Conservation (phyloP, 1,140 invertebrate genomes). For the Gerris buenoi region DNA sequence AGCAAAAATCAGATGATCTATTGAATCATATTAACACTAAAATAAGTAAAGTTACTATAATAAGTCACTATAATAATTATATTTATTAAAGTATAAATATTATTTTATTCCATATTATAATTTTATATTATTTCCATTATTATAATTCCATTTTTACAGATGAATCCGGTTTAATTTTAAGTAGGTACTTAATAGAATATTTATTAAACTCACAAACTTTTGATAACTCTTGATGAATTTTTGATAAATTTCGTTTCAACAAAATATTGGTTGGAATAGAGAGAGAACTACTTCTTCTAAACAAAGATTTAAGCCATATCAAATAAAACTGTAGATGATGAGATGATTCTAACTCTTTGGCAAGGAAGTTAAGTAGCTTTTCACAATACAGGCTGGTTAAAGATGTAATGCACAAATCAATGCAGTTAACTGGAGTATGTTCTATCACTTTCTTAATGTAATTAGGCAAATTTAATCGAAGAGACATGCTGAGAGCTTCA, state of each 20-base stretch:
- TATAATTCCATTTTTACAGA: neutral
- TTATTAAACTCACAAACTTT: slow-evolving; percentile 80
- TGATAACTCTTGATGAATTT: slow-evolving; percentile 62
- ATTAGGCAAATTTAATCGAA: slow-evolving; percentile 26
- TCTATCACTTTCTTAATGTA: slow-evolving; percentile 75
- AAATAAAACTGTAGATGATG: slow-evolving; percentile 79
- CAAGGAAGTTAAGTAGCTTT: slow-evolving; percentile 51
- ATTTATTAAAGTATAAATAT: too few relatives aligned
- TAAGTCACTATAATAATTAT: too few relatives aligned
- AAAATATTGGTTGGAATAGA: slow-evolving; percentile 47
- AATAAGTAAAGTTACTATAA: too few relatives aligned
- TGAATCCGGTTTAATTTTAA: slow-evolving; percentile 1
- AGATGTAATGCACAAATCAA: slow-evolving; percentile 51
- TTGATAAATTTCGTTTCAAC: slow-evolving; percentile 63
- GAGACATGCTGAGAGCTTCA: slow-evolving; percentile 31
- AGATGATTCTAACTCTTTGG: slow-evolving; percentile 52
- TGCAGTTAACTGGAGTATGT: slow-evolving; percentile 51
- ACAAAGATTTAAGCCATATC: slow-evolving; percentile 52
- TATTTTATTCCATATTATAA: too few relatives aligned
- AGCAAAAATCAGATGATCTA: too few relatives aligned
- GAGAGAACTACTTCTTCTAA: slow-evolving; percentile 35
- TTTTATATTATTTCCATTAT: too few relatives aligned
- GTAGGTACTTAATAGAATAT: slow-evolving; percentile 46
- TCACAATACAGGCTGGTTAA: slow-evolving; percentile 61
- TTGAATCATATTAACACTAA: too few relatives aligned